Percentiles rank a stretch among this genome's conserved stretches.
phyloP scores from a whole-genome alignment of 2,888 invertebrate species.

The Abscondita cerata region DNA sequence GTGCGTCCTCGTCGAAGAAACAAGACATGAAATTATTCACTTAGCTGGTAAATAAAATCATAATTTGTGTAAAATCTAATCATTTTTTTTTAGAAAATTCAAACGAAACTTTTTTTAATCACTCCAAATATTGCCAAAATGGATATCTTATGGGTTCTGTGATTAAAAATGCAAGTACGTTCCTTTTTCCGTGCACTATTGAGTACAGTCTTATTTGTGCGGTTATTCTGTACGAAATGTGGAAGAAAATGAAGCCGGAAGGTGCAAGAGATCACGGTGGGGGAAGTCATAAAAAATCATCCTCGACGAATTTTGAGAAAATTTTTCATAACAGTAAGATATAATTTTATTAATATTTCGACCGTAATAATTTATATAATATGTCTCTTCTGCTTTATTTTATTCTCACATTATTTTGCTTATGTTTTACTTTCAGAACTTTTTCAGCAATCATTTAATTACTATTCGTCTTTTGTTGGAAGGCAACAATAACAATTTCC shows the following conservation, averaged over 20 bases:
- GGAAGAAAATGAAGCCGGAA: slow-evolving; percentile 74
- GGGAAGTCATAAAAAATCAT: background rate
- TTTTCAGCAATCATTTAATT: too few relatives aligned
- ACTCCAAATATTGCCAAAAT: slow-evolving; percentile 44
- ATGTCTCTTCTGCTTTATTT: too few relatives aligned
- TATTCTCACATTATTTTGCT: too few relatives aligned
- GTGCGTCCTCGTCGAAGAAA: slow-evolving; percentile 85
- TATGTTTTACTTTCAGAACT: too few relatives aligned
- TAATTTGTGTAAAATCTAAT: slow-evolving; percentile 1
- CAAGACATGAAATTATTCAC: slow-evolving; percentile 85
- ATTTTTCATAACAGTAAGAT: slow-evolving; percentile 53
- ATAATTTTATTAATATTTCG: too few relatives aligned
- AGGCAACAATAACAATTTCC: too few relatives aligned
- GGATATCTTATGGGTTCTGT: slow-evolving; percentile 64
- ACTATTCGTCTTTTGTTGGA: too few relatives aligned
- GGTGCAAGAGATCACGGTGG: background rate
- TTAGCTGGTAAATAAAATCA: slow-evolving; percentile 58
- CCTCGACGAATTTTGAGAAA: slow-evolving; percentile 46
- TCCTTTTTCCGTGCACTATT: slow-evolving; percentile 92
- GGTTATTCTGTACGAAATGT: slow-evolving; percentile 94
- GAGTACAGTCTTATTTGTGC: slow-evolving; percentile 97
- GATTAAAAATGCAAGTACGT: slow-evolving; percentile 90
- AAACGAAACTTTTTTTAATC: slow-evolving; percentile 4
- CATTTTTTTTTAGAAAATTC: slow-evolving; percentile 12
- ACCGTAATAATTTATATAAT: too few relatives aligned